A percentile compares a stretch with the other conserved stretches of the same genome.
These are phyloP conservation scores for Philereme transversata DNA, from an alignment of 2,888 invertebrate species.

Conservation along the genomic window DNA sequence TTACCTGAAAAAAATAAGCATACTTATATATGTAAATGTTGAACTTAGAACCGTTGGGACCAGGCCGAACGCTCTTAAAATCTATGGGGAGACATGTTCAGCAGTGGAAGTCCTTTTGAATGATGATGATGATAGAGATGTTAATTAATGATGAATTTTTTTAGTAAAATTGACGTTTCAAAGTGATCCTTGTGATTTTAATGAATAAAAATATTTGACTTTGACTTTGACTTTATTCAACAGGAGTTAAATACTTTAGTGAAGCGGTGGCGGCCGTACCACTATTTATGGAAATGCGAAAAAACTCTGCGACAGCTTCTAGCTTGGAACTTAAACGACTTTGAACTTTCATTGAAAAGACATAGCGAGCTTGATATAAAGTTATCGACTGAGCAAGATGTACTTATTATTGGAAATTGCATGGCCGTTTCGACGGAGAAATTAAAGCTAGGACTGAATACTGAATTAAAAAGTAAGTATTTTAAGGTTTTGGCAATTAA, in stretches of 20 bases:
- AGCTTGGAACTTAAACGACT: conserved; percentile 89
- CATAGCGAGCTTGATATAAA: conserved; percentile 91
- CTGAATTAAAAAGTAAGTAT: conserved; percentile 89
- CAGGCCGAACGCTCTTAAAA: no score
- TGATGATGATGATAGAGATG: neutral
- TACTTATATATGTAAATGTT: no score
- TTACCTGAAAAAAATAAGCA: no score
- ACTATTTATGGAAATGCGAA: conserved; percentile 94
- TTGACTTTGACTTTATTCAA: no score
- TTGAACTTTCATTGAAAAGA: conserved; percentile 88
- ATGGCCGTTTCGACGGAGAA: conserved; percentile 92
- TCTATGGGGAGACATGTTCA: no score
- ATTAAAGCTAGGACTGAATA: conserved; percentile 92
- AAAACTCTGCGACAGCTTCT: conserved; percentile 90
- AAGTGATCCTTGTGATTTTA: no score
- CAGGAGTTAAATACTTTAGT: conserved; percentile 92
- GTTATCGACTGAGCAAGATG: conserved; percentile 88
- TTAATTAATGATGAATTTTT: conserved; percentile 1
- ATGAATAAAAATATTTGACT: no score
- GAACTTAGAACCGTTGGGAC: no score
- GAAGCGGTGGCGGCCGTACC: conserved; percentile 94
- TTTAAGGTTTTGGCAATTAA: no score
- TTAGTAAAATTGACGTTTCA: no score
- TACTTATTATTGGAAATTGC: conserved; percentile 88
- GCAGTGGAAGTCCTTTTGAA: no score